phyloP scores from a whole-genome alignment of 2,888 invertebrate species.

The Linnaemya vulpina region DNA sequence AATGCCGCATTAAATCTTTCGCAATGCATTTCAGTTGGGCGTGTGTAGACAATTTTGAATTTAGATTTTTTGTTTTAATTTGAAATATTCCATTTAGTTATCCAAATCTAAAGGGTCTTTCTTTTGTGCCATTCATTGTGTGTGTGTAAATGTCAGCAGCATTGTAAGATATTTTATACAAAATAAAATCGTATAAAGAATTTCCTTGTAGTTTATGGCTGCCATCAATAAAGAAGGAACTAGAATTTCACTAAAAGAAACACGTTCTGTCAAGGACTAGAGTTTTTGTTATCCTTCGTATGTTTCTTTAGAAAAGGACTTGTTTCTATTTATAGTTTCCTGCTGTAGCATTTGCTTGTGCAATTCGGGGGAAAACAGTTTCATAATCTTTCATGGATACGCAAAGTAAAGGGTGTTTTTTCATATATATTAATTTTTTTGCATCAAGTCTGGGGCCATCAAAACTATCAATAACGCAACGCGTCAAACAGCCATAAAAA shows the following conservation, averaged over 20 bases:
- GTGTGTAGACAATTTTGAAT: not conserved
- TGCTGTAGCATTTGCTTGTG: not conserved
- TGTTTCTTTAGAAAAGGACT: not conserved
- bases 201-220: not conserved
- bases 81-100: not conserved
- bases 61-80: not conserved
- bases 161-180: too few relatives aligned
- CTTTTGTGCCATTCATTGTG: too few relatives aligned
- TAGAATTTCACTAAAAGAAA: not conserved
- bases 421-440: too few relatives aligned
- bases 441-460: too few relatives aligned
- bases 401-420: not conserved
- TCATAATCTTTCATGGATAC: not conserved
- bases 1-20: not conserved
- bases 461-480: too few relatives aligned
- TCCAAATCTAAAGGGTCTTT: not conserved
- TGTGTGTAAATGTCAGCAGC: too few relatives aligned
- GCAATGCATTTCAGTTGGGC: not conserved
- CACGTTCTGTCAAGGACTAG: not conserved
- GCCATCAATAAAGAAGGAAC: not conserved
- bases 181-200: not conserved
- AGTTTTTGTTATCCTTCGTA: not conserved
- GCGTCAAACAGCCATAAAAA: too few relatives aligned
- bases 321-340: conserved; percentile 1
- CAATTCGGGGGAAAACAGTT: not conserved